Percentiles rank a stretch among this genome's conserved stretches.
Evolutionary conservation across 2,888 invertebrate species (phyloP).

Genomic region (Polylopha cassiicola): DNA sequence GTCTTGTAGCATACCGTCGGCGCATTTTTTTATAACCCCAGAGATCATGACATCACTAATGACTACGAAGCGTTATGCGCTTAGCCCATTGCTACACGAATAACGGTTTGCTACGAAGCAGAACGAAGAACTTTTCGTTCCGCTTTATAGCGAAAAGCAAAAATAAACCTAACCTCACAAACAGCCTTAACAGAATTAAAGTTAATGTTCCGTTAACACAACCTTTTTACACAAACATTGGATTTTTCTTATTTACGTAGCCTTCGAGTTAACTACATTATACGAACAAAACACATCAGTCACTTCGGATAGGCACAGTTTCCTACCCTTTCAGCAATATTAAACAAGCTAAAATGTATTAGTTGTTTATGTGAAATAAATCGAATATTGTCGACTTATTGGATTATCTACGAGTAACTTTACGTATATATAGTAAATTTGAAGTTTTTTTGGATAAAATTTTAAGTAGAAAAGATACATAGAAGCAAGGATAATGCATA

Average conservation of each 20-base stretch:
- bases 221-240: conserved; percentile 15
- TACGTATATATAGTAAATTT: not conserved
- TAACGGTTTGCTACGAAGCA: too few relatives aligned
- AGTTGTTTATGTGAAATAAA: conserved; percentile 7
- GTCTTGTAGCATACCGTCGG: too few relatives aligned
- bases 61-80: too few relatives aligned
- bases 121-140: too few relatives aligned
- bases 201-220: conserved; percentile 20
- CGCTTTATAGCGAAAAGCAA: not conserved
- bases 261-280: conserved; percentile 20
- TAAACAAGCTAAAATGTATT: conserved; percentile 35
- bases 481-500: too few relatives aligned
- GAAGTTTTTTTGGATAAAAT: too few relatives aligned
- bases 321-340: conserved; percentile 56
- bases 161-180: conserved; percentile 7
- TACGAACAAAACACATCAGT: conserved; percentile 57
- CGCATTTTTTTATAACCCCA: too few relatives aligned
- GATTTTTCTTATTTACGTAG: conserved; percentile 12
- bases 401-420: not conserved
- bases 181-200: conserved; percentile 10
- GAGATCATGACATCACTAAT: too few relatives aligned
- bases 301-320: conserved; percentile 38
- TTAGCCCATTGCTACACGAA: too few relatives aligned
- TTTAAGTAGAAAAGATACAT: too few relatives aligned
- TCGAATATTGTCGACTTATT: not conserved